Conservation (phyloP, 2,113 vertebrate genomes). For the Thalassarche chlororhynchos region DNA sequence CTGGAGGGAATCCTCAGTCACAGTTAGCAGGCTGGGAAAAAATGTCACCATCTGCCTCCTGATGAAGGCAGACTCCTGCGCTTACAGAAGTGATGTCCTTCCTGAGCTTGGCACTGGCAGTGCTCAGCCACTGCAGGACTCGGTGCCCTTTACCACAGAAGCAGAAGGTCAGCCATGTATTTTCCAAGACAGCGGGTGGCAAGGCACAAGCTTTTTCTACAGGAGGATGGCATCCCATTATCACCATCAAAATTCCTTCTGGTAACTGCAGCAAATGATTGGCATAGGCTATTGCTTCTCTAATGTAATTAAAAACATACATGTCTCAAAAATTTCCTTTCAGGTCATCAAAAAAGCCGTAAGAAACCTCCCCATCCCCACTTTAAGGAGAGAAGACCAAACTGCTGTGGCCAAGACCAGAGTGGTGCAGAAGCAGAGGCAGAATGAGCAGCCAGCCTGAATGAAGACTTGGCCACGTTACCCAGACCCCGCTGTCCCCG, state of each 20-base stretch:
- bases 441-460: too few relatives aligned
- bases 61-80: too few relatives aligned
- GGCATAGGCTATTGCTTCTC: background rate
- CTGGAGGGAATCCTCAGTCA: slow-evolving; percentile 6
- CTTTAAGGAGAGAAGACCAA: background rate
- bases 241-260: slow-evolving; percentile 29
- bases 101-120: background rate
- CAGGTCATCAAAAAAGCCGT: background rate
- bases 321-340: background rate
- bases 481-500: background rate
- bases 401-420: background rate
- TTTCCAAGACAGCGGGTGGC: slow-evolving; percentile 26
- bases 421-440: background rate
- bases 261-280: background rate
- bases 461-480: too few relatives aligned
- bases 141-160: background rate
- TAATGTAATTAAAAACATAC: background rate
- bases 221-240: background rate
- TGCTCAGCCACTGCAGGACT: background rate
- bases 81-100: background rate
- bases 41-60: background rate
- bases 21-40: slow-evolving; percentile 17
- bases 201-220: slow-evolving; percentile 20
- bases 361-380: background rate
- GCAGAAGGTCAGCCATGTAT: slow-evolving; percentile 23